Evolutionary conservation across 2,797 vertebrate genomes (phyloP).

Genomic region (Ataeniobius toweri): DNA sequence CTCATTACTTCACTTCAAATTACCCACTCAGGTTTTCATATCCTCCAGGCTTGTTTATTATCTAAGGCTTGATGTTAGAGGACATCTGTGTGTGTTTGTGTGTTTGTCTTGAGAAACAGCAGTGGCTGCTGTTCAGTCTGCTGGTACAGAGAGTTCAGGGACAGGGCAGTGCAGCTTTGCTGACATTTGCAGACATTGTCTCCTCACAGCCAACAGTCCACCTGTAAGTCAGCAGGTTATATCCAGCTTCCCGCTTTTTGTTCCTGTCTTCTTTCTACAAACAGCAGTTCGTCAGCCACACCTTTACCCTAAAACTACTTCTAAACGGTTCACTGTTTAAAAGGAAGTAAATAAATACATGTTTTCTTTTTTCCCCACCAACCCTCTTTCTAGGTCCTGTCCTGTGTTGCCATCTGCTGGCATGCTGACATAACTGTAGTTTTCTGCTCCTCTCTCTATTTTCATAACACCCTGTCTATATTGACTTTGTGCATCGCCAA

Average conservation of each 20-base stretch:
- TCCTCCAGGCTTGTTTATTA: background rate
- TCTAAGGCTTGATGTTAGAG: conserved; percentile 9
- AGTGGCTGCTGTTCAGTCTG: conserved; percentile 54
- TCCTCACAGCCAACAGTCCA: conserved; percentile 44
- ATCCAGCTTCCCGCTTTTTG: conserved; percentile 25
- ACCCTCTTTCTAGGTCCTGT: background rate
- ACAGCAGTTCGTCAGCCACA: background rate
- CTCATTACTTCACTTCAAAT: background rate
- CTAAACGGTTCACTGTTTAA: background rate
- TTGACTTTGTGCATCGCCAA: background rate
- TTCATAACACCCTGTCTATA: background rate
- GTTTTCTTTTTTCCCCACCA: background rate
- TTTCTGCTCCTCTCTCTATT: background rate
- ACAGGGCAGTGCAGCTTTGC: conserved; percentile 85
- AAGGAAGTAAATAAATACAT: background rate
- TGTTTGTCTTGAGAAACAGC: conserved; percentile 42
- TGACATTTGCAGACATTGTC: conserved; percentile 66
- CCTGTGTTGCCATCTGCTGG: conserved; percentile 67
- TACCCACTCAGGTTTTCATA: background rate
- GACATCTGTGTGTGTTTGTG: conserved; percentile 33
- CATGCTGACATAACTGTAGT: conserved; percentile 19
- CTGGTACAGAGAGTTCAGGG: conserved; percentile 68
- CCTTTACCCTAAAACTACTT: background rate
- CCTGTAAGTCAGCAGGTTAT: conserved; percentile 63
- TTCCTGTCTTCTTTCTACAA: conserved; percentile 7